These are phyloP conservation scores for Trachelus iudaicus DNA, from an alignment of 2,888 invertebrate genomes.

Conservation along the genomic window DNA sequence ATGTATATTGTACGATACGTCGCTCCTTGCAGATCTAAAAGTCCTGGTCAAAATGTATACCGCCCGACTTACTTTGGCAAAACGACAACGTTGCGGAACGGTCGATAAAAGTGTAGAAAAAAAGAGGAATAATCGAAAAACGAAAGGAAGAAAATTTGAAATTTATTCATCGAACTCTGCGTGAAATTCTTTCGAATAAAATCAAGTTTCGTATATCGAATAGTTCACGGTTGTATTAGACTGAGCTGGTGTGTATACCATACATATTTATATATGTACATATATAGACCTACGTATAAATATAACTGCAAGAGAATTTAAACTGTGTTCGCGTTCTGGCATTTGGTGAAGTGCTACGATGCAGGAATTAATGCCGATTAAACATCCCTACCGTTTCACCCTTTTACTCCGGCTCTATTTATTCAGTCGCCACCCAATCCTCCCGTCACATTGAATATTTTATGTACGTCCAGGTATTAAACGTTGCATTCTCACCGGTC, in stretches of 20 bases:
- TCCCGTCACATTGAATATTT: background rate
- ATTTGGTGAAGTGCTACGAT: background rate
- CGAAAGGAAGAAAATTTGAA: background rate
- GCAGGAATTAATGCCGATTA: slow-evolving; percentile 6
- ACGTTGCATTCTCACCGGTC: background rate
- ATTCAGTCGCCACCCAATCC: background rate
- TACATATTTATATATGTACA: background rate
- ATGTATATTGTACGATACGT: background rate
- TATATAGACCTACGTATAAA: background rate
- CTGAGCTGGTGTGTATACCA: background rate
- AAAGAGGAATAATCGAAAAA: background rate
- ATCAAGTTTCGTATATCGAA: background rate
- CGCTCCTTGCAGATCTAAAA: background rate
- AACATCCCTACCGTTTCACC: background rate
- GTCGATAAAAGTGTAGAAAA: background rate
- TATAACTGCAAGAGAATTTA: slow-evolving; percentile 3
- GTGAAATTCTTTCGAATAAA: background rate
- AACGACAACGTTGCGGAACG: background rate
- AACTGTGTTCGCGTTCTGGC: background rate
- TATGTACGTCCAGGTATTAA: background rate
- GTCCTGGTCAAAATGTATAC: background rate
- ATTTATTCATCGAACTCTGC: background rate
- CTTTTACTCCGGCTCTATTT: background rate
- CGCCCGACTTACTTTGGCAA: background rate
- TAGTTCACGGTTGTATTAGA: background rate